Evolutionary conservation across 2,113 vertebrate genomes (phyloP).

Genomic region (Puffinus mauretanicus): DNA sequence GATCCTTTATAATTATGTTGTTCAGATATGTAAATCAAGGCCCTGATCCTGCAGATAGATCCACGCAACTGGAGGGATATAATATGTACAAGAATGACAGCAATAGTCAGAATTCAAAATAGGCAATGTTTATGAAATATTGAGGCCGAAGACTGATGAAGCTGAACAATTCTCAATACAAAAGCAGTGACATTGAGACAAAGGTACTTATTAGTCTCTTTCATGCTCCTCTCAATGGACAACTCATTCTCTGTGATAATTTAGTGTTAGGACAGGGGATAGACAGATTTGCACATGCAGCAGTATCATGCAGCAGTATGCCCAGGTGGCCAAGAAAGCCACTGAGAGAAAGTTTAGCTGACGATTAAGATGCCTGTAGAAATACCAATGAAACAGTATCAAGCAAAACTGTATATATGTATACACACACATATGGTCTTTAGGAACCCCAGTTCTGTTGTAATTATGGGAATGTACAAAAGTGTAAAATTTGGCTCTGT

Average conservation of each 20-base stretch:
- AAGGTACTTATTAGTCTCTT: not conserved
- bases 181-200: not conserved
- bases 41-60: not conserved
- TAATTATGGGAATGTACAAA: not conserved
- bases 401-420: not conserved
- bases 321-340: no score
- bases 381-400: not conserved
- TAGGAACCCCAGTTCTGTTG: not conserved
- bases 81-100: not conserved
- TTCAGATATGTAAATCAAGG: not conserved
- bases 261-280: not conserved
- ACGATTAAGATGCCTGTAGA: not conserved
- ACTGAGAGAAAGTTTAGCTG: not conserved
- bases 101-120: not conserved
- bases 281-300: not conserved
- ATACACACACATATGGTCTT: not conserved
- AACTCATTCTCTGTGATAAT: not conserved
- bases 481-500: not conserved
- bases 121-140: not conserved
- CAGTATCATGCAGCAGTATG: no score
- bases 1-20: not conserved
- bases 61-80: not conserved
- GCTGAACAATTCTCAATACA: not conserved
- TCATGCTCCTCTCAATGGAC: not conserved
- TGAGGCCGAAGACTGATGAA: not conserved